Base-by-base conservation (phyloP, 2,113 vertebrate genomes). In the Passerina amoena region DNA sequence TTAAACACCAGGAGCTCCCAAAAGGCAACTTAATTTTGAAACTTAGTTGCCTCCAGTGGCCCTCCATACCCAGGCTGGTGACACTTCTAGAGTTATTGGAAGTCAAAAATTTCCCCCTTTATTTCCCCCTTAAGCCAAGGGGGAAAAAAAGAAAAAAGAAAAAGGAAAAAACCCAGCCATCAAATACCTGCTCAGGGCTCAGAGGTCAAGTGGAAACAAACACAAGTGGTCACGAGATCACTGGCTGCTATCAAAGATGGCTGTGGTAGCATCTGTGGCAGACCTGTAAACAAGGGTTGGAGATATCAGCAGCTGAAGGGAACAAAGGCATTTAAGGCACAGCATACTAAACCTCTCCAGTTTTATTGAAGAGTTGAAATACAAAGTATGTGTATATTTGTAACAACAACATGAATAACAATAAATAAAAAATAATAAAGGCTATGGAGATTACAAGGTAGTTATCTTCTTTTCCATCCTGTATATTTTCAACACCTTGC, bases 101-200 rank as follows among this genome's bases (percentile, higher is more conserved):
- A 82, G 2, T 37, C 8, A 37, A n/a, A 0, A 27, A 40, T 92
- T 84, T 2, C 0, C 2, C 3, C 1, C 13, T 42, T 60, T 60
- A n/a, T 40, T 20, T 33, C 30, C 15, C 12, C 31, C 18, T 35
- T 73, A 44, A 78, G 9, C 3, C 5, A 5, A 19, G 2, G 6
- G 6, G 1, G 0, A 0, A 13, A 42, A 19, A 20, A 8, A 10
- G 2, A 14, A 56, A 56, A 40, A n/a, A 8, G 6, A 24, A 21
- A 38, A 40, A 6, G 6, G 3, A 18, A 16, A 45, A 22, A 33
- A 5, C 5, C 1, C 11, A 50, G 25, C 28, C 4, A 7, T 23
- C 9, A 60, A 38, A 69, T 38, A 6, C 7, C 27, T 76, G 4
- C 30, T 78, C 12, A 44, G 30, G 5, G 12, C 70, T 84, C 56